Evolutionary conservation across 1,140 invertebrate genomes (phyloP), one percentile per base, ranked within the genome.

Genomic region (Acromyrmex charruanus): DNA sequence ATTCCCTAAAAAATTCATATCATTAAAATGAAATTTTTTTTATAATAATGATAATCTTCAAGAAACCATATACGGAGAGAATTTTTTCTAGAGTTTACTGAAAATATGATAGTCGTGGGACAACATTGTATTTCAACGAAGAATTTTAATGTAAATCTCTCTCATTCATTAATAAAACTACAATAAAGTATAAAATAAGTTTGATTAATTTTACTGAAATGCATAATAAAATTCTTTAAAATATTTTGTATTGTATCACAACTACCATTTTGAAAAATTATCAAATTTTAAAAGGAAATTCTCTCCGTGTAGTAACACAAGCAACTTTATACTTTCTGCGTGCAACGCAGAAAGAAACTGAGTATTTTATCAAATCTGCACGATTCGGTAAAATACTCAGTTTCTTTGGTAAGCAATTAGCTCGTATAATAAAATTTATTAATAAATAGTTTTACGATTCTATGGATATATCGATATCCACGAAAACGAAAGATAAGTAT

Each of bases 401-500:
- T 49, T 69, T 39, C 14, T 18, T 65, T n/a, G 3, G n/a, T 55
- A 65, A 4, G 49, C 0, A 68, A 55, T 69, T 44, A 35, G 3
- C 10, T 58, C 9, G 10, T 77, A 44, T 44, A 44, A 44, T 44
- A 44, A 44, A 16, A 31, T 79, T 58, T 21, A 58, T 10, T 21
- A 9, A n/a, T 44, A 55, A 55, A 55, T 55, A 55, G 6, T 55
- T 55, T n/a, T 58, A 21, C 2, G n/a, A 2, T 58, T 58, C n/a
- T 58, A 21, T 71, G 44, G n/a, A 25, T 16, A n/a, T 4, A n/a
- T 4, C 59, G n/a, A 9, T 61, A 28, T 14, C 12, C n/a, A 4
- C 5, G 18, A 16, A 44, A 31, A 74, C 68, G 28, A 51, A 18
- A 74, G 69, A 84, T 84, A 84, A 75, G 39, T 49, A 49, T 58